Conservation (phyloP, 1,140 invertebrate genomes). For the Paraescarpia echinospica region DNA sequence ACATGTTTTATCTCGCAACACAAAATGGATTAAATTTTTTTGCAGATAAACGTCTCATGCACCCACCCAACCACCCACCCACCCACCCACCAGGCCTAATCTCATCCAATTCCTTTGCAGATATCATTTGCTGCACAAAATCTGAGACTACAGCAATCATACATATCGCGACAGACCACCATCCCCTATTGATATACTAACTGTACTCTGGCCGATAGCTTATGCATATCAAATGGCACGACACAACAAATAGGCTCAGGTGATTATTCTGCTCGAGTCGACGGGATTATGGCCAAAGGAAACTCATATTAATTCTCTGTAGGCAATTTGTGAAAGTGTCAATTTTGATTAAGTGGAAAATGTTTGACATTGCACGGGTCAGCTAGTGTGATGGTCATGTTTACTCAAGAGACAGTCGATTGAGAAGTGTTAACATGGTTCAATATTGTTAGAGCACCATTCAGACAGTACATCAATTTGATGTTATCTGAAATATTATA, state of each 20-base stretch:
- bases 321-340: background rate
- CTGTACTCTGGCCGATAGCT: background rate
- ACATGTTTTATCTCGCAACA: no score
- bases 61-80: no score
- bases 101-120: no score
- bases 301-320: background rate
- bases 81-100: no score
- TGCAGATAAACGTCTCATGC: no score
- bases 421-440: background rate
- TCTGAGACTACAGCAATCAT: no score
- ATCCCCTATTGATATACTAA: background rate
- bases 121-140: no score
- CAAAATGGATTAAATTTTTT: no score
- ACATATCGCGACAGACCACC: background rate
- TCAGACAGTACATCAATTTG: background rate
- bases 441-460: background rate
- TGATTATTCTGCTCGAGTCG: background rate
- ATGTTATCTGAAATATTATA: background rate
- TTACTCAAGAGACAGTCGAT: background rate
- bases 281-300: background rate
- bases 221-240: background rate
- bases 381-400: background rate
- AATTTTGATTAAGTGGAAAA: background rate
- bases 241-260: background rate
- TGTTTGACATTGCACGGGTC: background rate